Conservation (phyloP, 2,113 vertebrate genomes). For the Garra rufa region DNA sequence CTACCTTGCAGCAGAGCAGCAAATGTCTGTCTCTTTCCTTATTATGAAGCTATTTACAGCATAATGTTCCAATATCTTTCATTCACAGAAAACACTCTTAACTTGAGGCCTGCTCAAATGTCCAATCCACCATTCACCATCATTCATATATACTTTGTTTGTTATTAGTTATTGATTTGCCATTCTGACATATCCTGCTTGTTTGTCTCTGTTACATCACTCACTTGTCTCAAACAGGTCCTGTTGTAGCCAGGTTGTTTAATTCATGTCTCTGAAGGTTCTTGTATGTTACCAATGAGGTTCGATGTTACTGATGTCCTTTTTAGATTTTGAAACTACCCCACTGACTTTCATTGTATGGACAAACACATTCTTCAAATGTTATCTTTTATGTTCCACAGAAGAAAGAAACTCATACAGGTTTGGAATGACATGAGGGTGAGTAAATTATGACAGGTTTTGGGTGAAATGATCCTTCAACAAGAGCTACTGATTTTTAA, state of each 20-base stretch:
- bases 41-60: conserved; percentile 6
- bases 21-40: not conserved
- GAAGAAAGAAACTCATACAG: not conserved
- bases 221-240: not conserved
- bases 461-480: not conserved
- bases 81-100: conserved; percentile 15
- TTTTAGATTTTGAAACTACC: not conserved
- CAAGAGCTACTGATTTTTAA: not conserved
- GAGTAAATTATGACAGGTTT: not conserved
- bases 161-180: conserved; percentile 42
- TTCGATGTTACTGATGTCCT: not conserved
- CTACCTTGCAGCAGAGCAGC: not conserved
- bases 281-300: not conserved
- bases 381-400: not conserved
- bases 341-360: not conserved
- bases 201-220: not conserved
- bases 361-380: not conserved
- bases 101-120: not conserved
- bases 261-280: not conserved
- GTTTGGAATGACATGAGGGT: not conserved
- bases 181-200: not conserved
- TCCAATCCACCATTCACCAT: conserved; percentile 25
- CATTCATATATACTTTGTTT: conserved; percentile 27
- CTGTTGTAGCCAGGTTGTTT: not conserved
- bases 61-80: conserved; percentile 2